These are phyloP conservation scores for Vultur gryphus DNA, from an alignment of 2,797 vertebrate genomes.

Conservation along the genomic window DNA sequence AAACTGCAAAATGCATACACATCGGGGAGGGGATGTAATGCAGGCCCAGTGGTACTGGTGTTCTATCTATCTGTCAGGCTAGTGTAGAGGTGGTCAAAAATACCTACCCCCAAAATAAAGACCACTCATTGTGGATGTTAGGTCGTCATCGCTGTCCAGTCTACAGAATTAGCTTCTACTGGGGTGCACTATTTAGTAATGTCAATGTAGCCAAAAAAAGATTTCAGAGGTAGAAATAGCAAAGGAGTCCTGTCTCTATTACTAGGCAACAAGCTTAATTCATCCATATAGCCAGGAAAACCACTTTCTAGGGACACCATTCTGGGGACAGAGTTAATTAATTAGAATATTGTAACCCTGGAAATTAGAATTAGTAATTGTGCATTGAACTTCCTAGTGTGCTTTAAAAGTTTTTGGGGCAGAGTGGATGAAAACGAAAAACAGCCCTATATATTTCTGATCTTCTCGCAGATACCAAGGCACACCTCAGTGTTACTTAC, in stretches of 20 bases:
- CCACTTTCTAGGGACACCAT: neutral
- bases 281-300: neutral
- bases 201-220: neutral
- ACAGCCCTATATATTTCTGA: rapidly evolving
- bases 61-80: neutral
- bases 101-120: neutral
- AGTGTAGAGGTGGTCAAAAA: neutral
- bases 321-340: neutral
- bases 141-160: neutral
- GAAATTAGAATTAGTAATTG: neutral
- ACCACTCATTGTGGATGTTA: neutral
- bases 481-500: neutral
- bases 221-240: neutral
- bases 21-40: neutral
- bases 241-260: neutral
- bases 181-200: neutral
- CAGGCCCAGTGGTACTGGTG: neutral
- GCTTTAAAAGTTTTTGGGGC: neutral
- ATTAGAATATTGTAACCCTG: neutral
- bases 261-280: neutral
- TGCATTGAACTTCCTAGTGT: neutral
- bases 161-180: neutral
- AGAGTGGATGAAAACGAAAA: neutral
- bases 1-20: neutral
- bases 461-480: neutral